Conservation (phyloP, 2,113 vertebrate genomes). For the Cryptotis parvus region DNA sequence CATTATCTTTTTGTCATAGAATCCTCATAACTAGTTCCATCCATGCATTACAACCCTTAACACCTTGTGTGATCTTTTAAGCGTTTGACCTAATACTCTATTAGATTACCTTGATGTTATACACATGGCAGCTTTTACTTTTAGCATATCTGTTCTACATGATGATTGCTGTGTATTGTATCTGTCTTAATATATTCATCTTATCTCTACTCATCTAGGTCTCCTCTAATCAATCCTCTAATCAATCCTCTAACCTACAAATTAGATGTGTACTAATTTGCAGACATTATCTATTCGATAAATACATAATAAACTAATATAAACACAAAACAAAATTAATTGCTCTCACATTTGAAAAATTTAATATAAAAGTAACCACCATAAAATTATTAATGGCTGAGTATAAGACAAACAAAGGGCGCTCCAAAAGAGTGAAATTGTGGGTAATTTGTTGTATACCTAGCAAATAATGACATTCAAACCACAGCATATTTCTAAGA, state of each 20-base stretch:
- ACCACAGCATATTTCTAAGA: conserved; percentile 47
- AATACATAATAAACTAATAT: conserved; percentile 44
- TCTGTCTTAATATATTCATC: background rate
- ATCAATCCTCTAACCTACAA: too few species aligned
- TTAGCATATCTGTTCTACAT: background rate
- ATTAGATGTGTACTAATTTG: too few species aligned
- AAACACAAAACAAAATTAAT: conserved; percentile 69
- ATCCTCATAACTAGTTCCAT: background rate
- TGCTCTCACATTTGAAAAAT: conserved; percentile 56
- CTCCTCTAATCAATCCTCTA: too few species aligned
- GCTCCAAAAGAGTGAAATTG: conserved; percentile 19
- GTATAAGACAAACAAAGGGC: conserved; percentile 31
- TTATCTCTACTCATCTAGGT: background rate
- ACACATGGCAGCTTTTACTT: background rate
- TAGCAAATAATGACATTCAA: conserved; percentile 61
- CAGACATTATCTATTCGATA: conserved; percentile 16
- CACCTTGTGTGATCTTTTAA: background rate
- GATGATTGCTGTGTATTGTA: background rate
- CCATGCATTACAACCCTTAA: background rate
- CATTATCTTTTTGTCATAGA: conserved; percentile 14
- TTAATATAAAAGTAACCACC: conserved; percentile 62
- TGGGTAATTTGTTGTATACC: conserved; percentile 54
- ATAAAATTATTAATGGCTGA: conserved; percentile 57
- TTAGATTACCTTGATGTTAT: background rate
- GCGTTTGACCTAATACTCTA: background rate